Percentiles rank a stretch among this genome's conserved stretches.
Conservation (phyloP, 2,113 vertebrate genomes). For the Macquaria ambigua region DNA sequence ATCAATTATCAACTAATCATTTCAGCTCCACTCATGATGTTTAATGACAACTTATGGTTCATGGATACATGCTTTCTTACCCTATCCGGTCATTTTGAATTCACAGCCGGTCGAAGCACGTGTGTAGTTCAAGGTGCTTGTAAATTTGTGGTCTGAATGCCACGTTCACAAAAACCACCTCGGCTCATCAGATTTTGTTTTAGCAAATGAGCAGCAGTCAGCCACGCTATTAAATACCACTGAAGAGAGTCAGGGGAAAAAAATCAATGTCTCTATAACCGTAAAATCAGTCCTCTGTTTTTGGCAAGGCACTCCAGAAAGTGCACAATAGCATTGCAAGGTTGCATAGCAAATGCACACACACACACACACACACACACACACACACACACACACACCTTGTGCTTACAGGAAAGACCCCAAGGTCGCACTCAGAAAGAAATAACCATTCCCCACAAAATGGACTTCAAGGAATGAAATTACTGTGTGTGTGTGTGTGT, state of each 20-base stretch:
- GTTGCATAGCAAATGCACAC: conserved; percentile 1
- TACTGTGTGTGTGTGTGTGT: conserved; percentile 29
- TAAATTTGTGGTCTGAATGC: conserved; percentile 5
- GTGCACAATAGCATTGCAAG: conserved; percentile 28
- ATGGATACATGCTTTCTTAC: background rate
- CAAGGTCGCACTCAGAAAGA: conserved; percentile 69
- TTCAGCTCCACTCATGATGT: background rate
- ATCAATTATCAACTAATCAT: background rate
- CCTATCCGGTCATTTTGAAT: background rate
- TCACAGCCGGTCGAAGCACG: background rate
- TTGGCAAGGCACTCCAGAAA: conserved; percentile 14
- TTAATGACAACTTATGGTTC: background rate
- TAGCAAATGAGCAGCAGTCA: conserved; percentile 36
- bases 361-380: background rate
- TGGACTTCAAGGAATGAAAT: conserved; percentile 72
- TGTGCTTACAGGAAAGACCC: conserved; percentile 68
- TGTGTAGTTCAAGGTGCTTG: background rate
- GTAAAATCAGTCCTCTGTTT: conserved; percentile 30
- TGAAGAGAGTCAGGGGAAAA: background rate
- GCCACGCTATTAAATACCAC: background rate
- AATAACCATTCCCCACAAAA: conserved; percentile 71
- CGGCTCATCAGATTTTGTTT: conserved; percentile 9
- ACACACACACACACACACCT: conserved; percentile 33
- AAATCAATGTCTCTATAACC: conserved; percentile 15
- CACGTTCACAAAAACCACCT: background rate